These are phyloP conservation scores for Platorchestia sp. DNA, from an alignment of 1,140 invertebrate species.

Conservation along the genomic window DNA sequence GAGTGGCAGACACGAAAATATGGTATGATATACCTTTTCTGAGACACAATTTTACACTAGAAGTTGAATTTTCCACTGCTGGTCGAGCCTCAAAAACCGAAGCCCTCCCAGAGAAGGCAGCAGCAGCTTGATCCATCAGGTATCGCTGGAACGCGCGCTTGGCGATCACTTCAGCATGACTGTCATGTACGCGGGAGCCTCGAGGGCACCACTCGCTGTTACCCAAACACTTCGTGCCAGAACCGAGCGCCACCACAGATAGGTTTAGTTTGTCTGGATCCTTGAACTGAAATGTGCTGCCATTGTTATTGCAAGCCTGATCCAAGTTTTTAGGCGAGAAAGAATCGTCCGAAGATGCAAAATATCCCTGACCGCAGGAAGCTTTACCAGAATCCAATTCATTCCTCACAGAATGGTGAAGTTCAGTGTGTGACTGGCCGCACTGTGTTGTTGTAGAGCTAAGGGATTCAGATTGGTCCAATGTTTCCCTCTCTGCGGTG, in stretches of 20 bases:
- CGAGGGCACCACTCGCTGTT: conserved; percentile 77
- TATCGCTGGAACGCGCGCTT: conserved; percentile 86
- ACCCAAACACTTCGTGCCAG: conserved; percentile 93
- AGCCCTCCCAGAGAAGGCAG: conserved; percentile 69
- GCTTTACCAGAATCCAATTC: not conserved
- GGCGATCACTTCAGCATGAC: conserved; percentile 91
- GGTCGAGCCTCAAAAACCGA: conserved; percentile 71
- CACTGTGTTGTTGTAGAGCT: not conserved
- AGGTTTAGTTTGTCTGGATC: conserved; percentile 66
- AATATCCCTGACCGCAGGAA: not conserved
- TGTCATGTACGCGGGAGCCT: conserved; percentile 87
- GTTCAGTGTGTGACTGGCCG: not conserved
- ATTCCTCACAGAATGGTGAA: not conserved
- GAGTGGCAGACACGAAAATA: conserved; percentile 88
- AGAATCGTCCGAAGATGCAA: too few species aligned
- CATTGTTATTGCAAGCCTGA: too few species aligned
- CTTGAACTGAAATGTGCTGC: not conserved
- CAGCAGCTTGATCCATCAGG: conserved; percentile 78
- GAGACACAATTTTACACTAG: conserved; percentile 69
- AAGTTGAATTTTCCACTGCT: not conserved
- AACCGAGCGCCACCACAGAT: conserved; percentile 84
- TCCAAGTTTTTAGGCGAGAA: too few species aligned
- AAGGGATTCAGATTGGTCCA: not conserved
- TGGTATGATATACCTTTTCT: conserved; percentile 81
- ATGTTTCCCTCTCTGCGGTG: not conserved